A percentile compares a stretch with the other conserved stretches of the same genome.
Conservation (phyloP, 1,140 invertebrate genomes). For the Caligus rogercresseyi region DNA sequence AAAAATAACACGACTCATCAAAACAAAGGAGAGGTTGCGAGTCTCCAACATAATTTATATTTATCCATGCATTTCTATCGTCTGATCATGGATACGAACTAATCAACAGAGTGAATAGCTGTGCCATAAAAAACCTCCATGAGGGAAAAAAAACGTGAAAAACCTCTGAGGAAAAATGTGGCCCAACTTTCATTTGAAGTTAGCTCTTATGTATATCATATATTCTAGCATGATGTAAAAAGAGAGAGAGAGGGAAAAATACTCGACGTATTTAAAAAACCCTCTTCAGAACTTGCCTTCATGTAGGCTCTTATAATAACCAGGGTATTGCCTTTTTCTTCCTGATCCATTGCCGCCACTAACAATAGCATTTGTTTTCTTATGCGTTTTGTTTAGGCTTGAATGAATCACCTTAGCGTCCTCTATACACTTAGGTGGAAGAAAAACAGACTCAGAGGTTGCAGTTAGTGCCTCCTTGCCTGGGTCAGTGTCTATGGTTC, state of each 20-base stretch:
- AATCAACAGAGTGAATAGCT: too few relatives aligned
- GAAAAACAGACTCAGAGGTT: neutral
- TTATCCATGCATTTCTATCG: too few relatives aligned
- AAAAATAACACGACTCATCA: too few relatives aligned
- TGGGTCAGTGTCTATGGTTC: neutral
- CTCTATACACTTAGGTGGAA: neutral
- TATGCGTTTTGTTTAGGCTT: neutral
- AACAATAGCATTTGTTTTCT: too few relatives aligned
- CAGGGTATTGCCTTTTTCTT: neutral
- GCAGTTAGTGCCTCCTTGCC: neutral
- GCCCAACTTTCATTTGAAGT: neutral
- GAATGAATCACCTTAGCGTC: neutral
- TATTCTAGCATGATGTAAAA: neutral
- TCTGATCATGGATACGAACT: too few relatives aligned
- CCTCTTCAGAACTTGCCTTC: neutral
- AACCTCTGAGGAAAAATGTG: neutral
- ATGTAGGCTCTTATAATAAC: neutral
- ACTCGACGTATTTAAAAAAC: neutral
- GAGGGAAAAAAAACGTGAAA: too few relatives aligned
- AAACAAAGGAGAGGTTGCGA: too few relatives aligned
- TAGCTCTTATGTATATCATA: neutral
- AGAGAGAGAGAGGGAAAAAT: neutral
- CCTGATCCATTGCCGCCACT: neutral
- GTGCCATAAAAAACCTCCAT: too few relatives aligned
- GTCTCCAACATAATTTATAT: too few relatives aligned